Conservation (phyloP, 2,888 invertebrate species). For the Lagria hirta region DNA sequence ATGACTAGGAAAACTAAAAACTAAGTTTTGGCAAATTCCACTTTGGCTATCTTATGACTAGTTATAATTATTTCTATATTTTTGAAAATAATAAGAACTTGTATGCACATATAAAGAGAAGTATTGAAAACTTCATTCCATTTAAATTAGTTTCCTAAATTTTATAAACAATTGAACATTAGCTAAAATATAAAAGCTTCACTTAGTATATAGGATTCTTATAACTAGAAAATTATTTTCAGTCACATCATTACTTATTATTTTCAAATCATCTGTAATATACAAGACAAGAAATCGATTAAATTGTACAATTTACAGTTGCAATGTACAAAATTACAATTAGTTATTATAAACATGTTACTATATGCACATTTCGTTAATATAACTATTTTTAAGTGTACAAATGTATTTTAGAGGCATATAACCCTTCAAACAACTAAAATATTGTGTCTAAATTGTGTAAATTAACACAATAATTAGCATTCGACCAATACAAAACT, state of each 20-base stretch:
- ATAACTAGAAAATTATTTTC: slow-evolving; percentile 21
- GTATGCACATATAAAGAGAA: too few species aligned
- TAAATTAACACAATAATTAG: too few species aligned
- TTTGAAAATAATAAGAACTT: slow-evolving; percentile 14
- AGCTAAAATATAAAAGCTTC: slow-evolving; percentile 20
- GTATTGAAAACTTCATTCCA: too few species aligned
- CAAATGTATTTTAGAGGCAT: too few species aligned
- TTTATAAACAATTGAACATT: too few species aligned
- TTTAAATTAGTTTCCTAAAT: too few species aligned
- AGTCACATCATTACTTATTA: slow-evolving; percentile 24
- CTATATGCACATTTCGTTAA: too few species aligned
- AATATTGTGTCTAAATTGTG: too few species aligned
- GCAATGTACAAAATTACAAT: slow-evolving; percentile 15
- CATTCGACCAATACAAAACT: too few species aligned
- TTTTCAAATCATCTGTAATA: slow-evolving; percentile 13
- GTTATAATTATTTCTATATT: slow-evolving; percentile 26
- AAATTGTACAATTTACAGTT: slow-evolving; percentile 22
- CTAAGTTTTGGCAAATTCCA: slow-evolving; percentile 35
- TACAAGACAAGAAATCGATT: slow-evolving; percentile 21
- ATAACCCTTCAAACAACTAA: too few species aligned
- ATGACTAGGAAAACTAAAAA: slow-evolving; percentile 24
- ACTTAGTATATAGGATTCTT: slow-evolving; percentile 4
- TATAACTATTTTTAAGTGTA: too few species aligned
- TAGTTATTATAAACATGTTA: too few species aligned
- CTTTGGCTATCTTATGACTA: slow-evolving; percentile 40